A percentile compares a stretch with the other conserved stretches of the same genome.
phyloP scores from a whole-genome alignment of 2,113 vertebrate genomes.

The Oncorhynchus masou region DNA sequence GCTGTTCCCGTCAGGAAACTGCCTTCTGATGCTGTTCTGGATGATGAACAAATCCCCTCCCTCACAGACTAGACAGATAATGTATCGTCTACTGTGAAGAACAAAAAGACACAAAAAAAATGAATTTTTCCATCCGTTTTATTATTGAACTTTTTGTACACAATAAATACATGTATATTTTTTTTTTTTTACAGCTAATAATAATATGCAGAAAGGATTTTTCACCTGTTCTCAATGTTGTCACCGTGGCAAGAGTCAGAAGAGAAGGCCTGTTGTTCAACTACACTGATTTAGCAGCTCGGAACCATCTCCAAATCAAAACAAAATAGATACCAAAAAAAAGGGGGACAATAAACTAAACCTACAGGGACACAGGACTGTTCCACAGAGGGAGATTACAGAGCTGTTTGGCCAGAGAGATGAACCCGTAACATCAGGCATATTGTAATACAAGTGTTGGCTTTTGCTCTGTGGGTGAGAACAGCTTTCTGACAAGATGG shows the following conservation, averaged over 20 bases:
- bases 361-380: slow-evolving; percentile 49
- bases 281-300: slow-evolving; percentile 78
- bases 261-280: slow-evolving; percentile 62
- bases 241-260: slow-evolving; percentile 76
- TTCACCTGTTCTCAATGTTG: slow-evolving; percentile 79
- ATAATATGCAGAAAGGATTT: slow-evolving; percentile 87
- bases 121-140: slow-evolving; percentile 75
- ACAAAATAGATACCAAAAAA: slow-evolving; percentile 73
- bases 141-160: slow-evolving; percentile 99
- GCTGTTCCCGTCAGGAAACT: no score
- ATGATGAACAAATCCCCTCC: background rate
- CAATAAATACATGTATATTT: slow-evolving; percentile 98
- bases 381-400: slow-evolving; percentile 23
- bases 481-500: slow-evolving; percentile 50
- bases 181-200: slow-evolving; percentile 89
- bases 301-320: slow-evolving; percentile 80
- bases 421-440: slow-evolving; percentile 33
- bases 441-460: slow-evolving; percentile 1
- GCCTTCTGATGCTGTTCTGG: no score
- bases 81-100: background rate
- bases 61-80: background rate
- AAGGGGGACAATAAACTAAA: slow-evolving; percentile 77
- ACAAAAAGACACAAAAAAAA: background rate
- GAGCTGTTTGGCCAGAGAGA: slow-evolving; percentile 65
- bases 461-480: slow-evolving; percentile 40